phyloP scores from a whole-genome alignment of 2,888 invertebrate species.

The Cyrtodaria siliqua region DNA sequence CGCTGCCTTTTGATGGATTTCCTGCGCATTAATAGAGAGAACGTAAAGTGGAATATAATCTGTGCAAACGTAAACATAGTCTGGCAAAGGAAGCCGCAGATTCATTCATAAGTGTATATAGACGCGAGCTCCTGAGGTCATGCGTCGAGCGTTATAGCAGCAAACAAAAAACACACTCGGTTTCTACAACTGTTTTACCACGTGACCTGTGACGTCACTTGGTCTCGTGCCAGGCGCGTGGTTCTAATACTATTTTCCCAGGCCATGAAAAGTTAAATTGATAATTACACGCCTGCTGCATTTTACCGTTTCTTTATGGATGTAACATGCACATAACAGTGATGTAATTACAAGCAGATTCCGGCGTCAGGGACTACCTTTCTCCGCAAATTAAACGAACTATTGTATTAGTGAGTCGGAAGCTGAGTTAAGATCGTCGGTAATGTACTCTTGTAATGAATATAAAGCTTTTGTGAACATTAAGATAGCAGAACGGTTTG shows the following conservation, averaged over 20 bases:
- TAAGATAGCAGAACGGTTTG: no score
- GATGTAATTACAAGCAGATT: constrained; percentile 46
- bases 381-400: no score
- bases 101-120: constrained; percentile 16
- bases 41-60: neutral
- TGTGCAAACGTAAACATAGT: neutral
- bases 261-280: constrained; percentile 43
- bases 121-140: constrained; percentile 4
- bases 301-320: constrained; percentile 54
- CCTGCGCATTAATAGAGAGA: constrained; percentile 1
- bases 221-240: constrained; percentile 67
- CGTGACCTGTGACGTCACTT: constrained; percentile 60
- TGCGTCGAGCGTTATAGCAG: neutral
- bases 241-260: constrained; percentile 63
- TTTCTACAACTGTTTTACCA: constrained; percentile 23
- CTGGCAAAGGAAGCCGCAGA: neutral
- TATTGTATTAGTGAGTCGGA: no score
- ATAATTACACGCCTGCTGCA: constrained; percentile 65
- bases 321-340: constrained; percentile 56
- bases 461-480: no score
- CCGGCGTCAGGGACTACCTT: no score
- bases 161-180: constrained; percentile 2
- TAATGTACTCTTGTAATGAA: no score
- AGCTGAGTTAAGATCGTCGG: no score
- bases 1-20: neutral